Percentiles rank a stretch among this genome's conserved stretches.
Evolutionary conservation across 1,140 invertebrate genomes (phyloP).

Genomic region (Habropoda laboriosa): DNA sequence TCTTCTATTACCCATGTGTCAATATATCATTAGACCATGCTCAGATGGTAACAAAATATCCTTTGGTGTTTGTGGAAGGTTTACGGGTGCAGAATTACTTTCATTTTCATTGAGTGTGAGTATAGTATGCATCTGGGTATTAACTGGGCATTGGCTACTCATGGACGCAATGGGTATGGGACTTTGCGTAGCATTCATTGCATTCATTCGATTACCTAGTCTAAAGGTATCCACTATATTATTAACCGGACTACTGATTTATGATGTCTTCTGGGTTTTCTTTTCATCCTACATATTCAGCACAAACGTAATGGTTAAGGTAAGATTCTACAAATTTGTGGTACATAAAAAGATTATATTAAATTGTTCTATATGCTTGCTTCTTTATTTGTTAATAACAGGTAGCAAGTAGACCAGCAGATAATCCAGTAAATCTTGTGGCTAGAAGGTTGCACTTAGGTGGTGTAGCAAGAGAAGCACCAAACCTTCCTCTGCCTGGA

Average conservation of each 20-base stretch:
- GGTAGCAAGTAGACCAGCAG: slow-evolving; percentile 94
- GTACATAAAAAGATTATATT: slow-evolving; percentile 13
- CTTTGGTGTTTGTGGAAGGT: slow-evolving; percentile 93
- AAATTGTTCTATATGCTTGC: background rate
- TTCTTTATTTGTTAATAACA: slow-evolving; percentile 63
- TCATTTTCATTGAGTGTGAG: slow-evolving; percentile 95
- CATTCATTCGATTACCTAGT: slow-evolving; percentile 96
- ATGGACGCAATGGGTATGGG: slow-evolving; percentile 99
- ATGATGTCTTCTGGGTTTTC: slow-evolving; percentile 99
- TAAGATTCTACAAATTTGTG: slow-evolving; percentile 74
- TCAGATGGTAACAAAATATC: slow-evolving; percentile 94
- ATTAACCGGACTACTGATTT: slow-evolving; percentile 96
- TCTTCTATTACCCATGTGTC: slow-evolving; percentile 97
- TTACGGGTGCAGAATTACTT: slow-evolving; percentile 96
- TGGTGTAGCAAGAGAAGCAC: slow-evolving; percentile 92
- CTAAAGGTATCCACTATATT: slow-evolving; percentile 97
- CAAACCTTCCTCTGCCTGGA: slow-evolving; percentile 96
- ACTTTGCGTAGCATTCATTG: slow-evolving; percentile 98
- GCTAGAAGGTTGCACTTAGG: slow-evolving; percentile 95
- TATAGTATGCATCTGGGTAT: slow-evolving; percentile 97
- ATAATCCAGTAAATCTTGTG: slow-evolving; percentile 97
- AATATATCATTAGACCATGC: slow-evolving; percentile 95
- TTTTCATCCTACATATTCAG: slow-evolving; percentile 99
- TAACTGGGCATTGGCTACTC: slow-evolving; percentile 98
- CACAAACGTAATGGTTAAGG: slow-evolving; percentile 99